phyloP scores from a whole-genome alignment of 2,113 vertebrate species.

The Platysteira castanea region DNA sequence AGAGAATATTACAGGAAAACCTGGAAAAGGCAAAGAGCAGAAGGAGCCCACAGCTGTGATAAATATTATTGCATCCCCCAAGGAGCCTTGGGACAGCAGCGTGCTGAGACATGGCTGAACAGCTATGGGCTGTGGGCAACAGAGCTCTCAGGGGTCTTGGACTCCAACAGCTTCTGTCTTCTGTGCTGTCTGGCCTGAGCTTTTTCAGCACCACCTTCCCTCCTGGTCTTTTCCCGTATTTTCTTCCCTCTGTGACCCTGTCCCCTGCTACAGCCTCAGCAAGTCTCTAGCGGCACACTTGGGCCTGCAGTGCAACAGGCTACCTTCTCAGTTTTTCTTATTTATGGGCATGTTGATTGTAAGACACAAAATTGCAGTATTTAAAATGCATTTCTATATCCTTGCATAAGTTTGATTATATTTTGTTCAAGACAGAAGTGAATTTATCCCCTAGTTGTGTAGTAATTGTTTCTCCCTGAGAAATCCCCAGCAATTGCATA shows the following conservation, averaged over 20 bases:
- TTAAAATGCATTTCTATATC: background rate
- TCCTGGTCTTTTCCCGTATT: background rate
- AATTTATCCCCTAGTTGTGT: background rate
- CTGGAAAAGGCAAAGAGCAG: background rate
- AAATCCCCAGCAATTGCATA: background rate
- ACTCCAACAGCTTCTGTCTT: background rate
- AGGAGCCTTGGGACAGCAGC: background rate
- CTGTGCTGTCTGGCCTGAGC: background rate
- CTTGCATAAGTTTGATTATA: background rate
- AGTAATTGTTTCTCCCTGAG: background rate
- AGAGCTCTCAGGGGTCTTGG: background rate
- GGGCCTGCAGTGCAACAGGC: background rate
- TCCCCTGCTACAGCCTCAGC: background rate
- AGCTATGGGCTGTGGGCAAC: background rate
- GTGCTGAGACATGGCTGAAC: background rate
- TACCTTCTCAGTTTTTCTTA: background rate
- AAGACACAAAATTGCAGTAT: background rate
- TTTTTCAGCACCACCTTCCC: background rate
- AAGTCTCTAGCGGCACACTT: background rate
- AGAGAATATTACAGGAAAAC: background rate
- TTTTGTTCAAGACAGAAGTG: background rate
- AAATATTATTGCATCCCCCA: background rate
- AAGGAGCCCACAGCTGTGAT: background rate
- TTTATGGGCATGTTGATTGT: background rate
- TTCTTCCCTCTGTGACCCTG: background rate